Conservation (phyloP, 2,113 vertebrate species). For the Potamarius usumacintae region DNA sequence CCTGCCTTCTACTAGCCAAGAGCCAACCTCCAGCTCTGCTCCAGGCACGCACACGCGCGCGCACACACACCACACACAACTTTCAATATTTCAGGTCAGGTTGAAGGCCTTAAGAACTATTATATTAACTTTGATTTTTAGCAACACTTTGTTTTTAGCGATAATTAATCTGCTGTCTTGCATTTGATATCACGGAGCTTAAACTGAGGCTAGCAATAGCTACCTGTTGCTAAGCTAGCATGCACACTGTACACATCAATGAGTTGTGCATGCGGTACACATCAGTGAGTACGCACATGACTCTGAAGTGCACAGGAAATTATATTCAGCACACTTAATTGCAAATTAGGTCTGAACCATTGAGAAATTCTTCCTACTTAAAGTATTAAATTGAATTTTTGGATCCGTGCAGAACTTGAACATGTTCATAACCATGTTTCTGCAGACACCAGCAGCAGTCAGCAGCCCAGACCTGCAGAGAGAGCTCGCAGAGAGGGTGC, state of each 20-base stretch:
- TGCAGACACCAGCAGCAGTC: constrained; percentile 82
- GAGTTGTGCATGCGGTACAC: neutral
- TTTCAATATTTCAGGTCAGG: neutral
- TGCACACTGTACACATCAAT: neutral
- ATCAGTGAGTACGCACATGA: neutral
- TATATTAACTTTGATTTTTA: neutral
- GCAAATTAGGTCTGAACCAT: neutral
- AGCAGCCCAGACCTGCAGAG: constrained; percentile 73
- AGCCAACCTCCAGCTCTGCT: constrained; percentile 80
- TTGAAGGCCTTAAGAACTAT: neutral
- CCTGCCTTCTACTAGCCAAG: constrained; percentile 93
- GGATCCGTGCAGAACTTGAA: neutral
- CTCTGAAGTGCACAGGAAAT: neutral
- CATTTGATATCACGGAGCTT: neutral
- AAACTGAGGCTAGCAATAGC: neutral
- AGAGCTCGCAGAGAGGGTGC: constrained; percentile 71
- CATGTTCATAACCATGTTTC: neutral
- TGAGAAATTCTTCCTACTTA: neutral
- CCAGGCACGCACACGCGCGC: constrained; percentile 46
- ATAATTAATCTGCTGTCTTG: neutral
- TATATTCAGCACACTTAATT: neutral
- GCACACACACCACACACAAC: neutral
- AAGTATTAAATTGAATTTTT: neutral
- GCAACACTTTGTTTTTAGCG: neutral
- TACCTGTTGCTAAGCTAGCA: neutral